Evolutionary conservation across 2,888 invertebrate genomes (phyloP).

Genomic region (Clivina fossor): DNA sequence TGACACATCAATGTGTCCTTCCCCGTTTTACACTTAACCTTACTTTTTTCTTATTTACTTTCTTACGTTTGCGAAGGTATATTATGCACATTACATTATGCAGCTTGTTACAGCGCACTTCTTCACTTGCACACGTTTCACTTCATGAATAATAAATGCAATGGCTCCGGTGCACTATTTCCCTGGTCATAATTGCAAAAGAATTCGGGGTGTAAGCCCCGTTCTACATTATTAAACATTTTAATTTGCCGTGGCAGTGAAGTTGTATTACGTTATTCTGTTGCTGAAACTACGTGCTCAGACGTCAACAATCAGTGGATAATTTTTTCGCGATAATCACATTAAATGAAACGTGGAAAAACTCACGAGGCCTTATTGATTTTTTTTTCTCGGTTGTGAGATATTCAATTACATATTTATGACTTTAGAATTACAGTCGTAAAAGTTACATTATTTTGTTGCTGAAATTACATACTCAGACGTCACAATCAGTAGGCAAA

Average conservation of each 20-base stretch:
- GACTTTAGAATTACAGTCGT: too few relatives aligned
- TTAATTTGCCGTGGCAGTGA: slow-evolving; percentile 19
- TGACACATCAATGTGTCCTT: too few relatives aligned
- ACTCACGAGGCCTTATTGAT: too few relatives aligned
- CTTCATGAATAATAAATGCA: slow-evolving; percentile 27
- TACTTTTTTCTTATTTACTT: too few relatives aligned
- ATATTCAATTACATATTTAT: not conserved
- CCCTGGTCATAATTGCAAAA: slow-evolving; percentile 26
- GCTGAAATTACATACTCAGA: slow-evolving; percentile 6
- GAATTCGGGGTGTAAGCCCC: slow-evolving; percentile 26
- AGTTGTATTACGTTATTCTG: slow-evolving; percentile 11
- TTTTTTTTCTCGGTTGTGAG: too few relatives aligned
- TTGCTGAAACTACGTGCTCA: slow-evolving; percentile 6
- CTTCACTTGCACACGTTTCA: too few relatives aligned
- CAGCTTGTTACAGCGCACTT: not conserved
- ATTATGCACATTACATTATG: too few relatives aligned
- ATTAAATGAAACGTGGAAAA: too few relatives aligned
- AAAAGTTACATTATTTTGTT: slow-evolving; percentile 11
- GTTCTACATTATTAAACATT: slow-evolving; percentile 33
- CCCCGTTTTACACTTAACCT: too few relatives aligned
- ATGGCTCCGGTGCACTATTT: slow-evolving; percentile 11
- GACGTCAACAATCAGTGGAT: not conserved
- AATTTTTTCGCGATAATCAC: not conserved
- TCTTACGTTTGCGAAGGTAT: too few relatives aligned
- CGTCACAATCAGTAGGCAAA: too few relatives aligned